Conservation (phyloP, 2,888 invertebrate species). For the Hydraecia micacea region DNA sequence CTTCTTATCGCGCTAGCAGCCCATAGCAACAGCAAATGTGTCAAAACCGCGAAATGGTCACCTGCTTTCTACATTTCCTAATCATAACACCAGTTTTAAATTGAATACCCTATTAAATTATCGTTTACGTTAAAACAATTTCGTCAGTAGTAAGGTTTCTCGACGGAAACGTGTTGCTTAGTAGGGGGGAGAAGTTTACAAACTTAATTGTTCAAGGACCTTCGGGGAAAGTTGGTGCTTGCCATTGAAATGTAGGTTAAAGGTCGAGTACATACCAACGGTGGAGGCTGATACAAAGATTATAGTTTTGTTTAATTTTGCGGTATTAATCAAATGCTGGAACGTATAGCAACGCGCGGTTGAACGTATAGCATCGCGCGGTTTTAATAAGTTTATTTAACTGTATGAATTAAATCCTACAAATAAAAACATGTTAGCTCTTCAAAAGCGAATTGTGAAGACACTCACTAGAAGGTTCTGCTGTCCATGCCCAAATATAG, state of each 20-base stretch:
- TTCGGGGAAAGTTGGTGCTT: slow-evolving; percentile 43
- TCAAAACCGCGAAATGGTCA: neutral
- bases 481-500: neutral
- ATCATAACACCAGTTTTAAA: neutral
- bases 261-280: slow-evolving; percentile 36
- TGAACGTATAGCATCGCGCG: neutral
- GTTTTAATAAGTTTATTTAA: neutral
- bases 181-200: slow-evolving; percentile 37
- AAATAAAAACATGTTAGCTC: neutral
- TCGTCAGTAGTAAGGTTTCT: slow-evolving; percentile 13
- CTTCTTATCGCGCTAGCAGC: neutral
- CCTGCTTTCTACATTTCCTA: neutral
- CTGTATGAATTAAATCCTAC: neutral
- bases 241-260: slow-evolving; percentile 56
- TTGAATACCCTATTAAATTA: neutral
- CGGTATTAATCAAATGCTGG: neutral
- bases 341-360: neutral
- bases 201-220: slow-evolving; percentile 58
- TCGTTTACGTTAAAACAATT: slow-evolving; percentile 7
- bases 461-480: neutral
- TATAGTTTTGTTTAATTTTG: neutral
- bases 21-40: neutral
- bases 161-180: slow-evolving; percentile 24
- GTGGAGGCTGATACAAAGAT: neutral
- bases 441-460: neutral